Base-by-base conservation (phyloP, 2,888 invertebrate species). In the Hyppa rectilinea region DNA sequence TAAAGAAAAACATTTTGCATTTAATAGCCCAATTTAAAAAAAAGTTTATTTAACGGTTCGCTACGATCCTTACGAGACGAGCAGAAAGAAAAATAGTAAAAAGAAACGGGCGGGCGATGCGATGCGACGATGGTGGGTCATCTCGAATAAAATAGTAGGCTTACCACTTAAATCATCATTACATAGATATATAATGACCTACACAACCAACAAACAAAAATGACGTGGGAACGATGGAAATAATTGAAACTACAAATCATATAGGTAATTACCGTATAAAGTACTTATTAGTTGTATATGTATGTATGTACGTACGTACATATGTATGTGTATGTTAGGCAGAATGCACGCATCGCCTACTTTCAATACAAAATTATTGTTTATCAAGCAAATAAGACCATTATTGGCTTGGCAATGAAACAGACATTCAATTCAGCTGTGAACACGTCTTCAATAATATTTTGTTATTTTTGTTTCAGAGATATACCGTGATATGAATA, bases 271-370 rank as follows among this genome's bases (percentile, higher is more conserved):
- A 64, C 38, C 40, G 17, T 66, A 29, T 29, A 43, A 45, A 47
- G 20, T 36, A 56, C 52, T 31, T 36, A 56, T 43, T 34, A 47
- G 23, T 36, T 70, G 47, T 60, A 29, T 38, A 52, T 36, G 1
- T 58, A 2, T 40, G 17, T 56, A 34, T 9, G n/a, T n/a, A 10
- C n/a, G n/a, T n/a, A n/a, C n/a, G n/a, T 20, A 4, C 14, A 5
- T 60, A n/a, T 29, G 23, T 55, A 9, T 64, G 20, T 47, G 6
- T 23, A 20, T 58, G 43, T 68, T 69, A 74, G 71, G 69, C 62
- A 64, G 60, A 75, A 78, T 66, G 9, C 67, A 84, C 80, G 81
- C 76, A 68, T 77, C 73, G 72, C 38, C 72, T 65, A 69, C 31
- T 67, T 67, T 71, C 29, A 74, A 81, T 81, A 71, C 47, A 2